Conservation (phyloP, 2,113 vertebrate genomes). For the Ceyx margarethae region DNA sequence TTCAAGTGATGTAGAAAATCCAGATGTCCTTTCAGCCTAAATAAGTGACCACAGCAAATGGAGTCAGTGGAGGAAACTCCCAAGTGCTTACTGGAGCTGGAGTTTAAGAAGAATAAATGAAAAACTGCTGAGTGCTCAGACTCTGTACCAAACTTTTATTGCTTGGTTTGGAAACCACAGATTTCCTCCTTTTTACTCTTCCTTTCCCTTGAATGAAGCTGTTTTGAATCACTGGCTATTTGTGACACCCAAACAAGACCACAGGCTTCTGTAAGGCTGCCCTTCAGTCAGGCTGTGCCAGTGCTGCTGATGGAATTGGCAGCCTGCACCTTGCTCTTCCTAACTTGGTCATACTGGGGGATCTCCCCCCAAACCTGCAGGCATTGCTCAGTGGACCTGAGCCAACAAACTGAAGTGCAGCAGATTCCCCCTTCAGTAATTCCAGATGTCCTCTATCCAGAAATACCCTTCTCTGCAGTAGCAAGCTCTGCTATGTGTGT, state of each 20-base stretch:
- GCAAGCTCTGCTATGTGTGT: neutral
- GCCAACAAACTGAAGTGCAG: constrained; percentile 18
- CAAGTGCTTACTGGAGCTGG: neutral
- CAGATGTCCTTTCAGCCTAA: constrained; percentile 49
- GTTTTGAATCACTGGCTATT: constrained; percentile 47
- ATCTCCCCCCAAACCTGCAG: neutral
- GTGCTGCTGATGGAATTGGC: constrained; percentile 46
- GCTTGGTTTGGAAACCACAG: constrained; percentile 57
- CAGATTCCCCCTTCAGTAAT: constrained; percentile 30
- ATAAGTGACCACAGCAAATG: constrained; percentile 43
- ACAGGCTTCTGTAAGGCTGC: constrained; percentile 58
- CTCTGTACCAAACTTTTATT: constrained; percentile 42
- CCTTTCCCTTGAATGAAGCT: constrained; percentile 13
- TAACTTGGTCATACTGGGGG: neutral
- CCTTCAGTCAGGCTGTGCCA: constrained; percentile 27
- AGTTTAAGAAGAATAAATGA: constrained; percentile 40
- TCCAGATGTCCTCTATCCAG: constrained; percentile 38
- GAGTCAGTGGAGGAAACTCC: constrained; percentile 3
- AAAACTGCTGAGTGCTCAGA: constrained; percentile 58
- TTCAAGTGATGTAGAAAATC: constrained; percentile 28
- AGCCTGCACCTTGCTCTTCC: neutral
- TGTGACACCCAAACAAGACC: constrained; percentile 51
- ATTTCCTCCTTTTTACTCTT: constrained; percentile 44
- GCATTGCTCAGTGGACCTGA: neutral
- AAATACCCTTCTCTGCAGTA: neutral